Evolutionary conservation across 1,140 invertebrate species (phyloP).

Genomic region (Trichonephila clavipes): DNA sequence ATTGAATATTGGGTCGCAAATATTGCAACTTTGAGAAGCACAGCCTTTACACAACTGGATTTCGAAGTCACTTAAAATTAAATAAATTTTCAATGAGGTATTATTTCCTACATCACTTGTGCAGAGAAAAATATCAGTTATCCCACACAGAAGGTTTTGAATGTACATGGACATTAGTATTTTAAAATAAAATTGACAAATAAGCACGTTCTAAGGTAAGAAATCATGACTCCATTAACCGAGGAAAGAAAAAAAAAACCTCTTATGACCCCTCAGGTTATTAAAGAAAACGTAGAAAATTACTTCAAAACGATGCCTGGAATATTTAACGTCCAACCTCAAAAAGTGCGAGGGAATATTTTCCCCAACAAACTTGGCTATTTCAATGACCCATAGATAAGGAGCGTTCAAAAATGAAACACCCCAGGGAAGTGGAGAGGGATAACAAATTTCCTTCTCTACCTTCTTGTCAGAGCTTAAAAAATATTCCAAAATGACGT

Average conservation of each 20-base stretch:
- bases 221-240: constrained; percentile 8
- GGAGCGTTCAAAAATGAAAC: constrained; percentile 53
- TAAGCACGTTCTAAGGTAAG: background rate
- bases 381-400: constrained; percentile 71
- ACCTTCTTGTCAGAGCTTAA: constrained; percentile 29
- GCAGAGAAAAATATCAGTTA: too few relatives aligned
- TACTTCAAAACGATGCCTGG: background rate
- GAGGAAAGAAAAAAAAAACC: background rate
- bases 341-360: background rate
- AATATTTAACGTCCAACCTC: constrained; percentile 51
- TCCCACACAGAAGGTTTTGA: too few relatives aligned
- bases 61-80: too few relatives aligned
- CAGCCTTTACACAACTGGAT: too few relatives aligned
- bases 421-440: background rate
- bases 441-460: constrained; percentile 68
- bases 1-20: too few relatives aligned
- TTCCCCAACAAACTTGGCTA: constrained; percentile 28
- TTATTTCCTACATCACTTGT: too few relatives aligned
- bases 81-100: too few relatives aligned
- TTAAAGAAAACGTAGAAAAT: constrained; percentile 32
- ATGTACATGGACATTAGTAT: background rate
- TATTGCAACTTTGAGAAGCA: too few relatives aligned
- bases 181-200: constrained; percentile 12
- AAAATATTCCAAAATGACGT: constrained; percentile 58
- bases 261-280: background rate